phyloP scores from a whole-genome alignment of 2,888 invertebrate genomes.

The Erpobdella octoculata region DNA sequence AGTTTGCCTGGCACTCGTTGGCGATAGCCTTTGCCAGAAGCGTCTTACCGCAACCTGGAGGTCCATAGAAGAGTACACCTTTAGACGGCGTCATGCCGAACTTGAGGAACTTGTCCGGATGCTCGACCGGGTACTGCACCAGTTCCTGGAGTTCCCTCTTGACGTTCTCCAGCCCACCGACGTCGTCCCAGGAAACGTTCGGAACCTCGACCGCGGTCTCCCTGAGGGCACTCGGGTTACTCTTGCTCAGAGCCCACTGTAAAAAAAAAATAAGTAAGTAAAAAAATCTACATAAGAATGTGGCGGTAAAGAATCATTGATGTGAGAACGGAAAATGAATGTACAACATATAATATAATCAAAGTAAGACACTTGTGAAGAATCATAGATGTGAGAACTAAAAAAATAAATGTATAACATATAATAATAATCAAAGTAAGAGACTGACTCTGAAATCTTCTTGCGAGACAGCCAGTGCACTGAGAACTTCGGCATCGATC shows the following conservation, averaged over 20 bases:
- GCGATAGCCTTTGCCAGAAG: slow-evolving; percentile 74
- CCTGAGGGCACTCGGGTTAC: slow-evolving; percentile 91
- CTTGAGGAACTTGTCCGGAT: slow-evolving; percentile 98
- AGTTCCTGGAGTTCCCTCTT: slow-evolving; percentile 87
- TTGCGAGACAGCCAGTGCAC: slow-evolving; percentile 95
- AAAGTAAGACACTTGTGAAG: neutral
- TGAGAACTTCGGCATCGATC: slow-evolving; percentile 94
- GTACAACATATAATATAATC: neutral
- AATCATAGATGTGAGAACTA: neutral
- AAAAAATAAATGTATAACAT: neutral
- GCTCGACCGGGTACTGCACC: slow-evolving; percentile 95
- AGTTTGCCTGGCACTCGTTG: slow-evolving; percentile 98
- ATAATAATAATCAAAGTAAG: neutral
- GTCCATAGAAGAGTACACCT: slow-evolving; percentile 96
- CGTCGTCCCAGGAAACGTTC: slow-evolving; percentile 91
- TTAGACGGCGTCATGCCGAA: slow-evolving; percentile 99
- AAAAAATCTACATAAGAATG: neutral
- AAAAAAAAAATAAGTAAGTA: neutral
- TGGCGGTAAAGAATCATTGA: neutral
- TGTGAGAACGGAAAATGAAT: neutral
- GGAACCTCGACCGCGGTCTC: slow-evolving; percentile 99
- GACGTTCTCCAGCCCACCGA: slow-evolving; percentile 91
- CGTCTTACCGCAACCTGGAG: slow-evolving; percentile 78
- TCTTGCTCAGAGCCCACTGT: slow-evolving; percentile 59
- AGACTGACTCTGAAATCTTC: slow-evolving; percentile 65